These are phyloP conservation scores for Xylophagus ater DNA, from an alignment of 2,888 invertebrate genomes.

Conservation along the genomic window DNA sequence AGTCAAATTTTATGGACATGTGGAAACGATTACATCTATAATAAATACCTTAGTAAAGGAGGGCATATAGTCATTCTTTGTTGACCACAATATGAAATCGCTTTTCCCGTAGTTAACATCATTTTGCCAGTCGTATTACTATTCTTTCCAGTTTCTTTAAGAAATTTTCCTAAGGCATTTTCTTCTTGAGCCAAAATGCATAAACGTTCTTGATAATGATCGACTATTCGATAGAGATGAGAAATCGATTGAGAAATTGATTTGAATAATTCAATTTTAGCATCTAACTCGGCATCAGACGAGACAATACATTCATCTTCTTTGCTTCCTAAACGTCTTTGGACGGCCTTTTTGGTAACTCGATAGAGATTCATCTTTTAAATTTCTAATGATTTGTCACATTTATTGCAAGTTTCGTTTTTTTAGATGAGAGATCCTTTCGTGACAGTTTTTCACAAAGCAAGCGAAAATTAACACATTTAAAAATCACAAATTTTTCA, in stretches of 20 bases:
- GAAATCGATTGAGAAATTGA: conserved; percentile 85
- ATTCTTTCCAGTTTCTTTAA: conserved; percentile 85
- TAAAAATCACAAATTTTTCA: too few relatives aligned
- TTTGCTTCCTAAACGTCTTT: conserved; percentile 86
- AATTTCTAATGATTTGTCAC: too few relatives aligned
- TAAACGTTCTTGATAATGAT: conserved; percentile 86
- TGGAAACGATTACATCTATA: too few relatives aligned
- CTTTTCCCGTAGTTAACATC: conserved; percentile 73
- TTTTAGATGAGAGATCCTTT: too few relatives aligned
- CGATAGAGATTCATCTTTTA: too few relatives aligned
- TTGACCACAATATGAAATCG: conserved; percentile 81
- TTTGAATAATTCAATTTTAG: conserved; percentile 86
- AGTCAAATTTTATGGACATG: too few relatives aligned
- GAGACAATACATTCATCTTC: conserved; percentile 95
- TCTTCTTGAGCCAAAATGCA: conserved; percentile 92
- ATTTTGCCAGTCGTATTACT: conserved; percentile 78
- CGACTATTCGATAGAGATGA: conserved; percentile 76
- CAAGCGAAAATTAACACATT: too few relatives aligned
- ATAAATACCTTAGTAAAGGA: conserved; percentile 74
- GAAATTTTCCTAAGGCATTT: conserved; percentile 84
- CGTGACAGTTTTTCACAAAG: too few relatives aligned
- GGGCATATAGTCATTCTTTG: conserved; percentile 79
- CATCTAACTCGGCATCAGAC: conserved; percentile 92
- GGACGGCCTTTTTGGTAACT: conserved; percentile 93
- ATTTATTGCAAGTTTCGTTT: too few relatives aligned